A percentile compares a stretch with the other conserved stretches of the same genome.
phyloP scores from a whole-genome alignment of 2,113 vertebrate species.

The Ranitomeya variabilis region DNA sequence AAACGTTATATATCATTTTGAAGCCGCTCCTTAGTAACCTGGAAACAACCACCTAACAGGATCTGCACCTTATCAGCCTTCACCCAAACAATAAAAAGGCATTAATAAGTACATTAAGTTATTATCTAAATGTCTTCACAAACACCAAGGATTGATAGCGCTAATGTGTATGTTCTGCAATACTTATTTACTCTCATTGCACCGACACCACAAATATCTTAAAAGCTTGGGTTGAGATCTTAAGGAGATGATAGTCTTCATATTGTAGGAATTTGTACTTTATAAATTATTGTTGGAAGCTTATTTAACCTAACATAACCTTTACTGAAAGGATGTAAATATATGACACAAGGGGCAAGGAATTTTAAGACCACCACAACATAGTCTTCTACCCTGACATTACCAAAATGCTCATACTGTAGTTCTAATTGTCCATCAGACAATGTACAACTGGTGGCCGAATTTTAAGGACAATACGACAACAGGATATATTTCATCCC shows the following conservation, averaged over 20 bases:
- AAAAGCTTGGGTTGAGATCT: constrained; percentile 1
- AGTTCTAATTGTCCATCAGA: neutral
- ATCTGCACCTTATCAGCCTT: constrained; percentile 40
- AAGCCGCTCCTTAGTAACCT: constrained; percentile 41
- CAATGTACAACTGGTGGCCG: neutral
- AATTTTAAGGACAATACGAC: neutral
- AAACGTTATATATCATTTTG: constrained; percentile 43
- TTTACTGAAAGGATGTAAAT: neutral
- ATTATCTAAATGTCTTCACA: constrained; percentile 46
- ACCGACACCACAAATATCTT: constrained; percentile 2
- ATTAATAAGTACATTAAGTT: constrained; percentile 26
- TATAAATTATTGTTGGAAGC: neutral
- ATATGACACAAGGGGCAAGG: neutral
- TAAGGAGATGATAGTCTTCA: neutral
- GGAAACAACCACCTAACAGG: constrained; percentile 22
- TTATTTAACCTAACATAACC: neutral
- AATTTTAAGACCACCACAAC: neutral
- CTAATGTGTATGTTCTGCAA: constrained; percentile 51
- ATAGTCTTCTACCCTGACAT: neutral
- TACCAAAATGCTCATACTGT: neutral
- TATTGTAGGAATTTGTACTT: neutral
- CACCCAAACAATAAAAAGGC: constrained; percentile 36
- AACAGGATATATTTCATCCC: neutral
- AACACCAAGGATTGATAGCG: constrained; percentile 40
- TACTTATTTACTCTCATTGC: constrained; percentile 22